Evolutionary conservation across 2,888 invertebrate genomes (phyloP).

Genomic region (Hirtodrosophila duncani): DNA sequence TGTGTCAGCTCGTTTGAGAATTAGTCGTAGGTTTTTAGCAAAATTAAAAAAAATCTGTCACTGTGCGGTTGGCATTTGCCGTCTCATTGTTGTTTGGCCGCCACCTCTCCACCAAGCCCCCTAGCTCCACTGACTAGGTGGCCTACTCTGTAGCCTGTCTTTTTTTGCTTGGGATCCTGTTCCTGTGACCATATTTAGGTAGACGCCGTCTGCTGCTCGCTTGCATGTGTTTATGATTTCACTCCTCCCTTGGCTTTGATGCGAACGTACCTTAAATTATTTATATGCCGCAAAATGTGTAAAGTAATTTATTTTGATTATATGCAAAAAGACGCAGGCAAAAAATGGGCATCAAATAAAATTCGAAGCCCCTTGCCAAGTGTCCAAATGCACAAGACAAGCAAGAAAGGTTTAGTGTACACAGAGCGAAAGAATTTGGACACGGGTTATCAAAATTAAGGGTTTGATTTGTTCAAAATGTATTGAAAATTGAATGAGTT

Average conservation of each 20-base stretch:
- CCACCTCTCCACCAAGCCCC: not conserved
- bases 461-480: too few relatives aligned
- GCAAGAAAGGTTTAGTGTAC: not conserved
- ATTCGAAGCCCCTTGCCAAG: constrained; percentile 62
- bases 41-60: constrained; percentile 67
- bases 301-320: constrained; percentile 71
- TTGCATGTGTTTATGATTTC: not conserved
- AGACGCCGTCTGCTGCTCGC: constrained; percentile 21
- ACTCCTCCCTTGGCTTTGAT: constrained; percentile 20
- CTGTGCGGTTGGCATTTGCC: constrained; percentile 59
- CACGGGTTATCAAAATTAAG: too few relatives aligned
- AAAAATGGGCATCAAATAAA: constrained; percentile 54
- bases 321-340: constrained; percentile 46
- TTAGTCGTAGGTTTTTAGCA: constrained; percentile 70
- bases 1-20: constrained; percentile 74
- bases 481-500: too few relatives aligned
- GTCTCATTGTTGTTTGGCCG: constrained; percentile 49
- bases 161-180: not conserved
- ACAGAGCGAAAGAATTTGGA: too few relatives aligned
- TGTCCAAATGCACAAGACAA: constrained; percentile 38
- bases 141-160: not conserved
- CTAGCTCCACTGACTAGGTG: constrained; percentile 29
- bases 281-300: constrained; percentile 70
- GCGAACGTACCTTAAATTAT: constrained; percentile 52
- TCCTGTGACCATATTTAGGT: constrained; percentile 21